A percentile compares a stretch with the other conserved stretches of the same genome.
Evolutionary conservation across 2,888 invertebrate genomes (phyloP).

Genomic region (Sacculina carcini): DNA sequence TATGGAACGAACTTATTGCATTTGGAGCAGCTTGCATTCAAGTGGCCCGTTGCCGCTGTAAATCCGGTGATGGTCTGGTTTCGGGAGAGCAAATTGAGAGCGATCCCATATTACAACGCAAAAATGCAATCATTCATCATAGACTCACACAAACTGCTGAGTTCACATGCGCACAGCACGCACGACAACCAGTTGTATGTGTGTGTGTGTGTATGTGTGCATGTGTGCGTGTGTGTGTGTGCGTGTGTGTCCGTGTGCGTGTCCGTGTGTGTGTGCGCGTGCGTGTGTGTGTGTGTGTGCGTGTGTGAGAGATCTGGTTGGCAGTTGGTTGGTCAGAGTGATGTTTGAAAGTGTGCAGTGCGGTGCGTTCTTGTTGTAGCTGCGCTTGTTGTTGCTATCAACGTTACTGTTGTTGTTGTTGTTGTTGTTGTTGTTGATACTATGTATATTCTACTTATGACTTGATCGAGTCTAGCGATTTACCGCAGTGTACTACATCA

Average conservation of each 20-base stretch:
- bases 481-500: too few species aligned
- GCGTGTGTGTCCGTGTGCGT: background rate
- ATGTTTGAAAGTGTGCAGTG: background rate
- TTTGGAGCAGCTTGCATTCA: too few species aligned
- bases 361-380: background rate
- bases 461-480: too few species aligned
- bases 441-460: too few species aligned
- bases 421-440: slow-evolving; percentile 4
- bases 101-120: background rate
- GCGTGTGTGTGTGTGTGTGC: background rate
- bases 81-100: background rate
- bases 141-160: background rate
- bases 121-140: background rate
- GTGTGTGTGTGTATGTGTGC: background rate
- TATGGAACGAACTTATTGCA: too few species aligned
- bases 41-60: background rate
- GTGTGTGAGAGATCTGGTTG: background rate
- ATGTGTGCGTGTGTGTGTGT: slow-evolving; percentile 4
- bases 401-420: slow-evolving; percentile 3
- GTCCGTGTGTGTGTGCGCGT: background rate
- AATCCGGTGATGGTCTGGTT: background rate
- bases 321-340: background rate
- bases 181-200: background rate
- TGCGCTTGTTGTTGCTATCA: slow-evolving; percentile 3
- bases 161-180: too few species aligned